Base-by-base conservation (phyloP, 1,140 invertebrate species). In the Heliothis virescens region DNA sequence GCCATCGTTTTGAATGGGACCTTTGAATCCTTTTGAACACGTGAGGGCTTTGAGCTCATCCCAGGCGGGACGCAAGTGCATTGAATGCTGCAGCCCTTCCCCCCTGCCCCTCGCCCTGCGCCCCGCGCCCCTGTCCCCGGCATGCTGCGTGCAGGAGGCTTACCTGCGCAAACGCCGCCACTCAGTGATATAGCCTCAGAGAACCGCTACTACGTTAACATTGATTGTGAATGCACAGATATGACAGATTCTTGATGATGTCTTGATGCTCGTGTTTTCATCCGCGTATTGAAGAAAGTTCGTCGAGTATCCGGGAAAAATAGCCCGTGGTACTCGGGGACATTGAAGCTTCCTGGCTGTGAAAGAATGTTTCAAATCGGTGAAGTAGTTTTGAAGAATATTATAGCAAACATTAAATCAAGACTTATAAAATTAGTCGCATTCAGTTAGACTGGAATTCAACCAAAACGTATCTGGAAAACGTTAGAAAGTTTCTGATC, bases 171-270 rank as follows among this genome's bases (percentile, higher is more conserved):
- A 80, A 84, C 85, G 85, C 79, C 83, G 86, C 79, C 83, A 86
- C 83, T 85, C 80, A 82, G 82, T 85, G 82, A 79, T 86, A 78
- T 79, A 88, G 88, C 86, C 88, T 90, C 88, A 83, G 81, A 86
- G 82, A 91, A 90, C 91, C 90, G 90, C 91, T 92, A 92, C 87
- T 85, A 87, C 83, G 80, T 69, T 21, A 55, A 18, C 87, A 89
- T 81, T 82, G 91, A 91, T 71, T 85, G 89, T 53, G 5, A 41
- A 26, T 41, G n/a, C 41, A 53, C 60, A 86, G 81, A 87, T 9
- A 2, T 4, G 79, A 60, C 41, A 47, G 11, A 18, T 9, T 16
- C 4, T 18, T 57, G 26, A 57, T 5, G 29, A 11, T 47, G 4
- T 15, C 1, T 41, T 41, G 10, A 15, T 15, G 10, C 11, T n/a